Evolutionary conservation across 1,140 invertebrate species (phyloP), one percentile per base, ranked within the genome.

Genomic region (Cotesia vestalis): DNA sequence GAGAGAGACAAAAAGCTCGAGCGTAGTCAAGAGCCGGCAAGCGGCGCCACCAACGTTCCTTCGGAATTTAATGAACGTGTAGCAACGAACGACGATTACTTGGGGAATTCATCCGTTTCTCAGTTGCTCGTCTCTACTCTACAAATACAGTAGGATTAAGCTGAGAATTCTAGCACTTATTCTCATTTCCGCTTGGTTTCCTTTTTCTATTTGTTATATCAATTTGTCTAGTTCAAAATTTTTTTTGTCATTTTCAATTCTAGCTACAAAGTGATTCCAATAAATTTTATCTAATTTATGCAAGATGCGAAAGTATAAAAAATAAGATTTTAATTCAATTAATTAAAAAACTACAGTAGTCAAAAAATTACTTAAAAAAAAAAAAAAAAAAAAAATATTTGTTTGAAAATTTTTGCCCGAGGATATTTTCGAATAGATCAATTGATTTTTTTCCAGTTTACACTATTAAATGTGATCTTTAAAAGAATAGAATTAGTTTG

Each of bases 21-120:
- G 53, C 6, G 8, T 46, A 6, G 38, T 40, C 6, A 46, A 11
- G 40, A 8, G 40, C 11, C 11, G 40, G 40, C 6, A 46, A 46
- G 11, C 40, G 11, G 40, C 40, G 40, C 53, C 40, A 53, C 27
- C 63, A 63, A 40, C 46, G 36, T 52, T 52, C 35, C 46, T 40
- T 20, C 40, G 59, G 72, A 69, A 73, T 73, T 73, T 69, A 73
- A 73, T 73, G 72, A 69, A 68, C 55, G 62, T 53, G 36, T 34
- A n/a, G 59, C 63, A 73, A 74, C 73, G 40, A 62, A 72, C 69
- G 46, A 71, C 62, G 75, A 71, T 68, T 73, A 73, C 71, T 60
- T 51, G 20, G 46, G 38, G 57, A 73, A 73, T 73, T 73, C 55
- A 52, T 61, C 52, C 57, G 36, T 62, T 67, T 51, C 64, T n/a